Percentiles rank a stretch among this genome's conserved stretches.
Evolutionary conservation across 2,888 invertebrate species (phyloP).

Genomic region (Amphipyra berbera): DNA sequence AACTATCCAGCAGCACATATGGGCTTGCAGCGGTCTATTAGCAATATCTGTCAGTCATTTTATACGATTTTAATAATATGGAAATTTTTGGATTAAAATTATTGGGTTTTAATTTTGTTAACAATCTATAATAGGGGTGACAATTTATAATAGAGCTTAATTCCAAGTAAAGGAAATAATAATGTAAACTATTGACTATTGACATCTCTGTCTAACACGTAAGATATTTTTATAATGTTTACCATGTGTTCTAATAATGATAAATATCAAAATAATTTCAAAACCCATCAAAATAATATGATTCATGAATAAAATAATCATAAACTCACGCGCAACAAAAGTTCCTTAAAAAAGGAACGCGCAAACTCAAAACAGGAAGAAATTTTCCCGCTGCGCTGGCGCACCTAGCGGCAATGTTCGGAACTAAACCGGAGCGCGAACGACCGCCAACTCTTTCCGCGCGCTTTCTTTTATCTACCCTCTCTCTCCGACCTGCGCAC

Average conservation of each 20-base stretch:
- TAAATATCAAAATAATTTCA: neutral
- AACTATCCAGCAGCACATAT: slow-evolving; percentile 17
- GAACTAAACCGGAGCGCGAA: slow-evolving; percentile 78
- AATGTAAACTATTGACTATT: no score
- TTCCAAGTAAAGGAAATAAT: no score
- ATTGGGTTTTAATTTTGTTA: no score
- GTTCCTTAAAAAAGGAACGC: slow-evolving; percentile 70
- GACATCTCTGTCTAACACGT: no score
- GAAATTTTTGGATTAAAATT: no score
- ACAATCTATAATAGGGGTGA: no score
- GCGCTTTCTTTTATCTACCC: slow-evolving; percentile 83
- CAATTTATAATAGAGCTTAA: no score
- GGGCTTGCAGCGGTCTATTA: neutral
- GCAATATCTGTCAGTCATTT: neutral
- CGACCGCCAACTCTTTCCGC: slow-evolving; percentile 84
- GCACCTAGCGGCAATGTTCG: slow-evolving; percentile 79
- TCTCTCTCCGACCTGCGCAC: slow-evolving; percentile 72
- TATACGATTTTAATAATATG: neutral
- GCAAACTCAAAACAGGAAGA: slow-evolving; percentile 84
- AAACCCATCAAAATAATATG: slow-evolving; percentile 20
- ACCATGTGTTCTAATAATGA: no score
- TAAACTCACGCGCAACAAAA: slow-evolving; percentile 57
- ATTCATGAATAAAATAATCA: slow-evolving; percentile 25
- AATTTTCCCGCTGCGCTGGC: slow-evolving; percentile 77
- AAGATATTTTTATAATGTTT: no score